Evolutionary conservation across 2,797 vertebrate species (phyloP), one percentile per base, ranked within the genome.

Genomic region (Oryzias sinensis): DNA sequence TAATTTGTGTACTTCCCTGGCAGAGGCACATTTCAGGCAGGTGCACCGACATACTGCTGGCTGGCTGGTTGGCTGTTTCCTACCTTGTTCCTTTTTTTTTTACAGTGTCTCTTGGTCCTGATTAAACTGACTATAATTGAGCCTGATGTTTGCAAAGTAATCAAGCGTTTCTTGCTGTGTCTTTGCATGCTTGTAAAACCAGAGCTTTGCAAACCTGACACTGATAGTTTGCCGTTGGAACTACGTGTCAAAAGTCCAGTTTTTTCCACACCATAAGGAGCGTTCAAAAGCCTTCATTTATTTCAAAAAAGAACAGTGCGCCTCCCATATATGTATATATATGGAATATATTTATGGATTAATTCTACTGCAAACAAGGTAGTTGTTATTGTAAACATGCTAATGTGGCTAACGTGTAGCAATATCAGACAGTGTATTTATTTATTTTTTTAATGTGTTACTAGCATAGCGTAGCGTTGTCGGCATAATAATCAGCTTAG

Each of bases 121-220:
- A 89, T 87, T 85, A 90, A 90, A 89, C 86, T 83, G 84, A 70
- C 60, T 24, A 85, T 90, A 87, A 90, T 90, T 90, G 85, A 81
- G 74, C 71, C 70, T 78, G 85, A 84, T 88, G 85, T 87, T 84
- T 84, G 74, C 61, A 80, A 79, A 85, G 76, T 80, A 77, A 73
- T 83, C 77, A 78, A 67, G 48, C 49, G 60, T 43, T 47, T 64
- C 51, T 52, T 55, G 53, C 25, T 68, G 43, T 59, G 0, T 17
- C 47, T 45, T 49, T 53, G 18, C 33, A 45, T 14, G 14, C 42
- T 9, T 33, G 33, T 33, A 33, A 33, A 33, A 33, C 8, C 33
- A 33, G 33, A 33, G 33, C 33, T 33, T 33, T 33, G n/a, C 37
- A 13, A 43, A 43, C 42, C 1, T 43, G 14, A 14, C 42, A 14